Evolutionary conservation across 2,888 invertebrate species (phyloP), one percentile per base, ranked within the genome.

Genomic region (Tetranychus piercei): DNA sequence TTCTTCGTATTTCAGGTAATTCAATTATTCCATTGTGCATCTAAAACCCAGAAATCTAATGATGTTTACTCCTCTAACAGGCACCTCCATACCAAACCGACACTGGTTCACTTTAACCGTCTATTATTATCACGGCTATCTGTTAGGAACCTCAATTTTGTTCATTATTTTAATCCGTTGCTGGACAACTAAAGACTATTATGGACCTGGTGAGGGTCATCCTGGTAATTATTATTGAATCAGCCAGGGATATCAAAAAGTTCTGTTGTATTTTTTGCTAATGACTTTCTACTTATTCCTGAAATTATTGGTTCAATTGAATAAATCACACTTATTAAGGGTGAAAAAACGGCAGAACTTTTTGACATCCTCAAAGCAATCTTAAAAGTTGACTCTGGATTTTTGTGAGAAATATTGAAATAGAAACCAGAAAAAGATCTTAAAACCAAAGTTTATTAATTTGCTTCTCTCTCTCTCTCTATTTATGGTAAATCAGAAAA

Each of bases 161-260:
- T 76, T 76, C 67, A 64, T 76, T 34, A 20, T 76, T 20, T 20
- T 75, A 15, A 43, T 76, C 8, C 22, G 76, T 22, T 76, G 74
- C n/a, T 73, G 73, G 20, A 73, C 20, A 66, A 73, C 18, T 18
- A 43, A 43, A 71, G 64, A 73, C 44, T 69, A 67, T 15, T 67
- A 20, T 43, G 22, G 73, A 34, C n/a, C 20, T n/a, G 18, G 43
- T 67, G 73, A 55, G 9, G 22, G 18, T 34, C n/a, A 64, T 11
- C n/a, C 64, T n/a, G 34, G 73, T 73, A 22, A 72, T 34, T 34
- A 34, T 34, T 34, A 34, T 23, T 71, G n/a, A n/a, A n/a, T n/a
- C n/a, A n/a, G n/a, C n/a, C n/a, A n/a, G n/a, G n/a, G n/a, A n/a
- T n/a, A n/a, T n/a, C n/a, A n/a, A n/a, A n/a, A n/a, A n/a, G n/a